phyloP scores from a whole-genome alignment of 2,797 vertebrate genomes.

The Argyrosomus regius region DNA sequence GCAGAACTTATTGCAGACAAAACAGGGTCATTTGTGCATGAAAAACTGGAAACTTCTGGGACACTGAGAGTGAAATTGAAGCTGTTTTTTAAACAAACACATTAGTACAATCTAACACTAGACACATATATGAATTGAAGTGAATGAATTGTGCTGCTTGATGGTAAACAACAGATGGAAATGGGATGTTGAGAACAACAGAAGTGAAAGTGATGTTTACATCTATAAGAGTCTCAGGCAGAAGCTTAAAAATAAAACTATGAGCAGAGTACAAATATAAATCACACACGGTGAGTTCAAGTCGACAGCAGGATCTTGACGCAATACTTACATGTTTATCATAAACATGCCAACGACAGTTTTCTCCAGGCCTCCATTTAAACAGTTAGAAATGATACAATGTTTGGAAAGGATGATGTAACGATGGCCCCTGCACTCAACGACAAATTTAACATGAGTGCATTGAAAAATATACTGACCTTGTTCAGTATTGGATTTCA shows the following conservation, averaged over 20 bases:
- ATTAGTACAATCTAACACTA: constrained; percentile 16
- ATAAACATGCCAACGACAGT: no score
- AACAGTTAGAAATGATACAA: neutral
- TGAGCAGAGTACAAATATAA: constrained; percentile 17
- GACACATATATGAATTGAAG: constrained; percentile 9
- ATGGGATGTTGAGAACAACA: constrained; percentile 13
- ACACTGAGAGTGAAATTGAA: neutral
- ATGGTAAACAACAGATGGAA: constrained; percentile 63
- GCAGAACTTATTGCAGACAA: neutral
- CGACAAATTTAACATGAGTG: neutral
- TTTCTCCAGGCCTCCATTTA: neutral
- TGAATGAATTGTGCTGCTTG: constrained; percentile 46
- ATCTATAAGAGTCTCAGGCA: constrained; percentile 16
- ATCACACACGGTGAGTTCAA: neutral
- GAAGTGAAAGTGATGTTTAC: constrained; percentile 25
- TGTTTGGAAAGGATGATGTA: neutral
- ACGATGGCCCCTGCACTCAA: neutral
- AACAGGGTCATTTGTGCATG: neutral
- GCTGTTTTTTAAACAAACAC: constrained; percentile 3
- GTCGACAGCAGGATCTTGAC: constrained; percentile 3
- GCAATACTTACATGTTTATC: neutral
- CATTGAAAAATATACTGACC: neutral
- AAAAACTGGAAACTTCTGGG: neutral
- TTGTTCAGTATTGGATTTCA: neutral
- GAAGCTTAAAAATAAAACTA: constrained; percentile 26